phyloP scores from a whole-genome alignment of 2,797 vertebrate species.

The Muscicapa striata region DNA sequence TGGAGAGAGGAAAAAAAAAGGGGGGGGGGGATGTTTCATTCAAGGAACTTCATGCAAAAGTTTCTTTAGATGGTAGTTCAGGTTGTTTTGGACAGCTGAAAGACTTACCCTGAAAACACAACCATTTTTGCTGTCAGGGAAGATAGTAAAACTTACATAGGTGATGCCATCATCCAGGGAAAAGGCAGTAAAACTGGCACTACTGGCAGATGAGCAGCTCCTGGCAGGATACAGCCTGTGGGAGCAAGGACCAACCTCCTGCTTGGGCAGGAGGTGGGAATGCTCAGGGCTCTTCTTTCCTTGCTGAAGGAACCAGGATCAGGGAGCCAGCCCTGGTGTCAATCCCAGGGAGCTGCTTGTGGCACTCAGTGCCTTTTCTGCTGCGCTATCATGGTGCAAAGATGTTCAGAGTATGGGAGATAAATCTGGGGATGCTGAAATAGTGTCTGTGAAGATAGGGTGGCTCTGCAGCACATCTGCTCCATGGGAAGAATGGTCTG shows the following conservation, averaged over 20 bases:
- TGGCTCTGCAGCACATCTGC: not conserved
- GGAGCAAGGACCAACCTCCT: not conserved
- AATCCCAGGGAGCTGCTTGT: not conserved
- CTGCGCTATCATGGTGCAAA: fast-evolving
- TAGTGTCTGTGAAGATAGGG: fast-evolving
- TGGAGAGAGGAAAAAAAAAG: not conserved
- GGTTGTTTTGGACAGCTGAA: not conserved
- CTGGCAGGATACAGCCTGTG: fast-evolving
- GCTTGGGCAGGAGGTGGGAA: not conserved
- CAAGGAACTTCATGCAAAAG: not conserved
- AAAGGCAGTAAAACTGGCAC: not conserved
- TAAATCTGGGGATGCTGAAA: not conserved
- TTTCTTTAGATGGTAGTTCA: not conserved
- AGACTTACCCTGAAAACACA: not conserved
- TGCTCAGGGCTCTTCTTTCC: not conserved
- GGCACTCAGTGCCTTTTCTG: not conserved
- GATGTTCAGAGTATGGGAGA: not conserved
- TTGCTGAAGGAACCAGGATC: not conserved
- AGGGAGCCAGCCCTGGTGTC: not conserved
- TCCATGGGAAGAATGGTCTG: not conserved
- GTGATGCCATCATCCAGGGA: not conserved
- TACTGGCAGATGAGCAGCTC: not conserved
- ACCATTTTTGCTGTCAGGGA: not conserved
- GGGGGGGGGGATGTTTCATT: not conserved
- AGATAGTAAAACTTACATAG: not conserved